Evolutionary conservation across 2,888 invertebrate genomes (phyloP).

Genomic region (Papilio demoleus): DNA sequence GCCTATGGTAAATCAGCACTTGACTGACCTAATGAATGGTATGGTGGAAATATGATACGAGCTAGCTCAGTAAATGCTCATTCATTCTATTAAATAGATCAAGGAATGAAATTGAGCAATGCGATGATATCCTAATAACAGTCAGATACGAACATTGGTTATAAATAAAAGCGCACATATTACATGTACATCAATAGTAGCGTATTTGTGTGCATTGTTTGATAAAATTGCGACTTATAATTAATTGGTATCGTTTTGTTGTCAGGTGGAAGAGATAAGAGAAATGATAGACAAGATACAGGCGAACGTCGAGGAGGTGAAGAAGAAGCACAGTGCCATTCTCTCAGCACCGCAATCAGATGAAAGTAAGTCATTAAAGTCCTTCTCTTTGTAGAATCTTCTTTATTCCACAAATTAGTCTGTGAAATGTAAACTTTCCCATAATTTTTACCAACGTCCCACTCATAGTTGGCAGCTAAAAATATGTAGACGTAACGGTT

Average conservation of each 20-base stretch:
- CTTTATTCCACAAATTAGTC: neutral
- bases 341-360: constrained; percentile 99
- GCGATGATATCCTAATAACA: too few species aligned
- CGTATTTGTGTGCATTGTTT: neutral
- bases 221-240: constrained; percentile 1
- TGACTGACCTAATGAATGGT: too few species aligned
- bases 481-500: constrained; percentile 45
- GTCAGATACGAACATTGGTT: too few species aligned
- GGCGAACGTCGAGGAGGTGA: constrained; percentile 99
- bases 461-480: constrained; percentile 41
- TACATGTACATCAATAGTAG: too few species aligned
- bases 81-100: too few species aligned
- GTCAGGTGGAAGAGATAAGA: constrained; percentile 98
- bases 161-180: too few species aligned
- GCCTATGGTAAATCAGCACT: too few species aligned
- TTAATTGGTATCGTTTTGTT: constrained; percentile 53
- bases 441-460: neutral
- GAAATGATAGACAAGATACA: constrained; percentile 99
- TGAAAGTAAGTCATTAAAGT: constrained; percentile 91
- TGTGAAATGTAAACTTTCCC: neutral
- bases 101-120: too few species aligned
- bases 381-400: constrained; percentile 21
- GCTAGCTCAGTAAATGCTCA: too few species aligned
- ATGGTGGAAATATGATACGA: too few species aligned
- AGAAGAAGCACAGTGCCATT: constrained; percentile 99